These are phyloP conservation scores for Salvelinus sp. DNA, from an alignment of 2,113 vertebrate genomes.

Conservation along the genomic window DNA sequence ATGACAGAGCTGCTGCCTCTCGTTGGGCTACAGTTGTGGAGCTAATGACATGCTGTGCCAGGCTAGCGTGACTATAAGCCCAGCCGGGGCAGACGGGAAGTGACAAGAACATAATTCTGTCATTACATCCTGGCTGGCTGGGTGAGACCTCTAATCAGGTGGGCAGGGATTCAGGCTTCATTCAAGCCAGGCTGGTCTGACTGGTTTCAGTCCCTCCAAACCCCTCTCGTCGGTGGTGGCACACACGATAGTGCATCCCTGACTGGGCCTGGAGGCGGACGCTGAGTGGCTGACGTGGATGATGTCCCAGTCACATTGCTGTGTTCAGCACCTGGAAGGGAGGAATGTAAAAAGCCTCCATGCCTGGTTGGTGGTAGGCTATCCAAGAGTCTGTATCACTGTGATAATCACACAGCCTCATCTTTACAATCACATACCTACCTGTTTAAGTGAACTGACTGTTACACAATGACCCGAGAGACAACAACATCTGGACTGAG, in stretches of 20 bases:
- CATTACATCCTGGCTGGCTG: conserved; percentile 59
- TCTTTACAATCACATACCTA: conserved; percentile 3
- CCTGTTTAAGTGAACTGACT: neutral
- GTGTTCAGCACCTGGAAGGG: conserved; percentile 16
- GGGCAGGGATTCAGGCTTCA: conserved; percentile 38
- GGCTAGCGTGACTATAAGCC: conserved; percentile 75
- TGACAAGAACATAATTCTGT: conserved; percentile 72
- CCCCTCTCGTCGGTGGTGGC: neutral
- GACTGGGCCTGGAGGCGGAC: neutral
- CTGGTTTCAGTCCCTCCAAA: conserved; percentile 11
- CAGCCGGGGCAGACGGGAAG: conserved; percentile 65
- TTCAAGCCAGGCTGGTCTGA: conserved; percentile 25
- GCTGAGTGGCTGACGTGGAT: neutral
- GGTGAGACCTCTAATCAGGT: conserved; percentile 74
- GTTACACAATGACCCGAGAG: conserved; percentile 1
- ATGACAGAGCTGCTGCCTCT: conserved; percentile 68
- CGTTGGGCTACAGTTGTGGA: conserved; percentile 56
- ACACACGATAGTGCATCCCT: neutral
- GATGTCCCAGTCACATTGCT: conserved; percentile 34
- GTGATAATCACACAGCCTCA: conserved; percentile 36
- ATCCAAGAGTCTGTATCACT: conserved; percentile 16
- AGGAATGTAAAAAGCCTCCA: conserved; percentile 47
- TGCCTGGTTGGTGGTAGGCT: neutral
- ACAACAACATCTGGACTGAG: conserved; percentile 3
- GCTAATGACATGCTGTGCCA: conserved; percentile 70